These are phyloP conservation scores for Clitarchus hookeri DNA, from an alignment of 2,888 invertebrate genomes.

Conservation along the genomic window DNA sequence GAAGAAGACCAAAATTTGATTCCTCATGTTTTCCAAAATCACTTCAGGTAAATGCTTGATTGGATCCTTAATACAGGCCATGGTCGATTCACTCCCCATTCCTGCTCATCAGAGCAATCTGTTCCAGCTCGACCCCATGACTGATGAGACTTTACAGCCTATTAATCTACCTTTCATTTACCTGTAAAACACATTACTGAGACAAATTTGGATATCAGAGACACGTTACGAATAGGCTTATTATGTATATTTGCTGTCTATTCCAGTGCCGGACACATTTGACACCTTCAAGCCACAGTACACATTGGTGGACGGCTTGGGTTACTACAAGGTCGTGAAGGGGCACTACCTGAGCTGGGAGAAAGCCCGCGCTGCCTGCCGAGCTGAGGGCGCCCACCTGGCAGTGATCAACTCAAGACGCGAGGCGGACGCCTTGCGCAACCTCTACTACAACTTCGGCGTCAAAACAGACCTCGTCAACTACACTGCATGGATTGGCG, in stretches of 20 bases:
- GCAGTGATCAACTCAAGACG: background rate
- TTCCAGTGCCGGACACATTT: background rate
- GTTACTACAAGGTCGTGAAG: background rate
- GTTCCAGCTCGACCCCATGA: no score
- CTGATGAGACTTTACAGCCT: no score
- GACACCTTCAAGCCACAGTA: background rate
- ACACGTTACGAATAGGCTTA: background rate
- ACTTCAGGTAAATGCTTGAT: no score
- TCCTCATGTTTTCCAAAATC: no score
- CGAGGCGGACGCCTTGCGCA: background rate
- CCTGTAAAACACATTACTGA: no score
- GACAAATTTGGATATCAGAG: background rate
- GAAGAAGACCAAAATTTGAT: no score
- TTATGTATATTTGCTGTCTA: background rate
- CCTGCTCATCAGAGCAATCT: no score
- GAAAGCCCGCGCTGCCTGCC: background rate
- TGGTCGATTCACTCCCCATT: no score
- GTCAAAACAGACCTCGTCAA: background rate
- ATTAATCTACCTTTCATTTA: no score
- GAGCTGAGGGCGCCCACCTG: background rate
- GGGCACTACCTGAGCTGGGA: background rate
- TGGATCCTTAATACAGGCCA: no score
- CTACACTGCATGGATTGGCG: background rate
- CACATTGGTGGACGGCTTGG: background rate
- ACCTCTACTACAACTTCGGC: background rate